These are phyloP conservation scores for Sprattus sprattus DNA, from an alignment of 2,113 vertebrate species.

Conservation along the genomic window DNA sequence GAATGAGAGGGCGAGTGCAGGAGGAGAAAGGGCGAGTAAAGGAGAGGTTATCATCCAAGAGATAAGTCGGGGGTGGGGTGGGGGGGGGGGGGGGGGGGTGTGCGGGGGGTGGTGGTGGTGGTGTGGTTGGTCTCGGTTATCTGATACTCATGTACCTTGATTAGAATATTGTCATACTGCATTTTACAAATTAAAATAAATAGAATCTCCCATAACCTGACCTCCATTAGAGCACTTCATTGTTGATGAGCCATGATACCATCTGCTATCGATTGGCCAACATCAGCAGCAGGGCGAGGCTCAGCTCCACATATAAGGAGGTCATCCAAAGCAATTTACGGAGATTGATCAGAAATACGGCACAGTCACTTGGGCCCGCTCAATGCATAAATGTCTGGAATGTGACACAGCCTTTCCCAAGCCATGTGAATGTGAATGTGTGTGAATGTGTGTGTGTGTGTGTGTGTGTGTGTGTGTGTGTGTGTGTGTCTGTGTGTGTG, in stretches of 20 bases:
- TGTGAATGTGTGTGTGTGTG: not conserved
- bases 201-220: slow-evolving; percentile 63
- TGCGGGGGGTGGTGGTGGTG: too few species aligned
- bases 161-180: slow-evolving; percentile 64
- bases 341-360: slow-evolving; percentile 60
- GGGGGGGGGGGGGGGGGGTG: not conserved
- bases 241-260: slow-evolving; percentile 65
- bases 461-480: not conserved
- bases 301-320: slow-evolving; percentile 48
- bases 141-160: slow-evolving; percentile 56
- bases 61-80: not conserved
- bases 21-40: not conserved
- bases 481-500: not conserved
- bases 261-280: slow-evolving; percentile 65
- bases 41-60: slow-evolving; percentile 8
- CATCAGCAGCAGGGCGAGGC: slow-evolving; percentile 53
- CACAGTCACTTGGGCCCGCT: slow-evolving; percentile 59
- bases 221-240: slow-evolving; percentile 68
- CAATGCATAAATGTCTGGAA: slow-evolving; percentile 51
- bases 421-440: slow-evolving; percentile 32
- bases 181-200: slow-evolving; percentile 69
- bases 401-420: slow-evolving; percentile 49
- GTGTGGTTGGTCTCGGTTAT: slow-evolving; percentile 48
- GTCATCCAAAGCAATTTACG: slow-evolving; percentile 66
- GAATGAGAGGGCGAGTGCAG: not conserved